A percentile compares a stretch with the other conserved stretches of the same genome.
phyloP scores from a whole-genome alignment of 35 echinoderm and acorn worm genomes.

The Eucidaris tribuloides region DNA sequence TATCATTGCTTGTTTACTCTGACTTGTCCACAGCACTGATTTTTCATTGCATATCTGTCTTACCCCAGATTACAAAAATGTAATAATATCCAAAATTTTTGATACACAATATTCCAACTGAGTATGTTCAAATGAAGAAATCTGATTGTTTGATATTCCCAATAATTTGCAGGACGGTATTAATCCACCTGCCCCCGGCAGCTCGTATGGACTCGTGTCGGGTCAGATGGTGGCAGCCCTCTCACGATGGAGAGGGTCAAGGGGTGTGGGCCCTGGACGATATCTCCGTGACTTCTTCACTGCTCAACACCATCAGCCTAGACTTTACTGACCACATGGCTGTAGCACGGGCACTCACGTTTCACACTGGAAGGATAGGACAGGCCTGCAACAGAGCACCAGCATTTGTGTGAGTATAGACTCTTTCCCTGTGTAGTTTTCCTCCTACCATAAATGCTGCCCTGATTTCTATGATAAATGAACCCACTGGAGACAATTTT shows the following conservation, averaged over 20 bases:
- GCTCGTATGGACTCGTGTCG: slow-evolving; percentile 49
- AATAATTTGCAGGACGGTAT: slow-evolving; percentile 55
- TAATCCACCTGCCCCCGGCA: slow-evolving; percentile 47
- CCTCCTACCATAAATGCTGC: too few relatives aligned
- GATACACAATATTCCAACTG: too few relatives aligned
- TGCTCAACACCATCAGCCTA: slow-evolving; percentile 69
- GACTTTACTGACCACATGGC: slow-evolving; percentile 55
- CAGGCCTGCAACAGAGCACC: slow-evolving; percentile 41
- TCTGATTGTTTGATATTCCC: too few relatives aligned
- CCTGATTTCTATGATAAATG: too few relatives aligned
- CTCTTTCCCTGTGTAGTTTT: too few relatives aligned
- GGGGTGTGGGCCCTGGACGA: slow-evolving; percentile 87
- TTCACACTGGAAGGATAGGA: slow-evolving; percentile 69
- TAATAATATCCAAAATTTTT: too few relatives aligned
- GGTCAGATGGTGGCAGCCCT: slow-evolving; percentile 84
- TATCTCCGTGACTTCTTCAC: slow-evolving; percentile 37
- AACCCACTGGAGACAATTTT: too few relatives aligned
- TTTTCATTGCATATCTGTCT: too few relatives aligned
- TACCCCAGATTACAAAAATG: too few relatives aligned
- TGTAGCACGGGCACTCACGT: slow-evolving; percentile 49
- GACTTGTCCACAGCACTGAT: too few relatives aligned
- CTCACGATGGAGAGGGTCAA: slow-evolving; percentile 1
- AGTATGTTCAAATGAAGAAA: too few relatives aligned
- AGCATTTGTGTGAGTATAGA: slow-evolving; percentile 76
- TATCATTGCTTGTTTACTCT: too few relatives aligned